Evolutionary conservation across 2,113 vertebrate species (phyloP), one percentile per base, ranked within the genome.

Genomic region (Mesocricetus auratus): DNA sequence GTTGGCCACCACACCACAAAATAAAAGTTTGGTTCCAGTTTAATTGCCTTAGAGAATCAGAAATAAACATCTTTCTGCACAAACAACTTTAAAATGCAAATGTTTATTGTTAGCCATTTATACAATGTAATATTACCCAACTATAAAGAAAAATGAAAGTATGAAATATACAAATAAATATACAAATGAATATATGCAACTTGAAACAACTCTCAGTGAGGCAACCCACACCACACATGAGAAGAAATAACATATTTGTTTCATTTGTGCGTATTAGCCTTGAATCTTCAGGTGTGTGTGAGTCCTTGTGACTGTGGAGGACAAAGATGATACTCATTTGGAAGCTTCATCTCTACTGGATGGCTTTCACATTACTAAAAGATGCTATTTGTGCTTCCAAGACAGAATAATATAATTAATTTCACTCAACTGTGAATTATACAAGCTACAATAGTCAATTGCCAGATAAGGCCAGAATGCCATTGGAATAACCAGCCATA

Each of bases 1-100:
- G 13, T 1, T 31, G 2, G 1, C 7, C 24, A 39, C 7, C 50
- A 45, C 36, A 24, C 39, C 29, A 16, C 11, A 45, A 19, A 71
- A 33, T 15, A 3, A 0, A 71, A 2, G 39, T 68, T 53, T 75
- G 33, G 45, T 2, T 1, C 0, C 10, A 47, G 2, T 2, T 95
- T 36, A 73, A 68, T 13, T 82, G n/a, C 39, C 53, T 77, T 31
- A 6, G 22, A 53, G 56, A 91, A 95, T 22, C 15, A 93, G 42
- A 93, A 77, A 31, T 17, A 9, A 17, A 50, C 33, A 31, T 75
- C 42, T 45, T 45, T 75, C 73, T 45, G 24, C 39, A 45, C 22
- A 75, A 45, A 75, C 9, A 45, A 21, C 73, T 45, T 75, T 24
- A 75, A n/a, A 45, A 42, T 26, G 22, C 13, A 75, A 45, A 45